phyloP scores from a whole-genome alignment of 2,888 invertebrate genomes.

The Stratiomys singularior region DNA sequence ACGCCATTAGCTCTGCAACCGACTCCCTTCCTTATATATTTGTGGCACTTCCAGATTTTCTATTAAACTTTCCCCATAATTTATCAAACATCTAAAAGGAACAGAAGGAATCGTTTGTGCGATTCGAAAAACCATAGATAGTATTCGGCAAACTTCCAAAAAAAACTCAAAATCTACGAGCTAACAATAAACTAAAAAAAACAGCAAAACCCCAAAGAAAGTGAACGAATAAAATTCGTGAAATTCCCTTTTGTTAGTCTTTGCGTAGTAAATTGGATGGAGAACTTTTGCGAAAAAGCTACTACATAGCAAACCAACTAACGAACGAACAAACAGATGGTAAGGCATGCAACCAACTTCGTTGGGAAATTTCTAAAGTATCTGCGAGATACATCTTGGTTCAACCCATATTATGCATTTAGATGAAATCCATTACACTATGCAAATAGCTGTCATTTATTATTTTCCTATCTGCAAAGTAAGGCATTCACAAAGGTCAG shows the following conservation, averaged over 20 bases:
- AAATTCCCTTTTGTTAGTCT: not conserved
- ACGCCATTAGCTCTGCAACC: too few relatives aligned
- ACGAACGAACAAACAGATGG: not conserved
- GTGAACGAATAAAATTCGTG: not conserved
- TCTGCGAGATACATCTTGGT: constrained; percentile 2
- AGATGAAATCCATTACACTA: constrained; percentile 38
- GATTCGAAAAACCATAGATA: not conserved
- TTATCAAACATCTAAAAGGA: too few relatives aligned
- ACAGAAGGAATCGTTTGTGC: too few relatives aligned
- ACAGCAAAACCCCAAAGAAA: not conserved
- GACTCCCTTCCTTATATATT: not conserved
- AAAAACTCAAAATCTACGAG: not conserved
- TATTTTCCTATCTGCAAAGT: not conserved
- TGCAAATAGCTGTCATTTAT: constrained; percentile 35
- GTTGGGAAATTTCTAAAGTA: not conserved
- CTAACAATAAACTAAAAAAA: not conserved
- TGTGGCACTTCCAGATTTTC: not conserved
- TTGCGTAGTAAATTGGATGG: constrained; percentile 28
- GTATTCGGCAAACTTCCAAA: constrained; percentile 9
- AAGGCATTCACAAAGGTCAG: constrained; percentile 22
- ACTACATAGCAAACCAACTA: not conserved
- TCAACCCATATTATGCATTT: constrained; percentile 7
- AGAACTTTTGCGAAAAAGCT: constrained; percentile 12
- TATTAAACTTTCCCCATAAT: constrained; percentile 34
- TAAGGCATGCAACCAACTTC: not conserved